Evolutionary conservation across 2,888 invertebrate species (phyloP).

Genomic region (Ormyrus rosae): DNA sequence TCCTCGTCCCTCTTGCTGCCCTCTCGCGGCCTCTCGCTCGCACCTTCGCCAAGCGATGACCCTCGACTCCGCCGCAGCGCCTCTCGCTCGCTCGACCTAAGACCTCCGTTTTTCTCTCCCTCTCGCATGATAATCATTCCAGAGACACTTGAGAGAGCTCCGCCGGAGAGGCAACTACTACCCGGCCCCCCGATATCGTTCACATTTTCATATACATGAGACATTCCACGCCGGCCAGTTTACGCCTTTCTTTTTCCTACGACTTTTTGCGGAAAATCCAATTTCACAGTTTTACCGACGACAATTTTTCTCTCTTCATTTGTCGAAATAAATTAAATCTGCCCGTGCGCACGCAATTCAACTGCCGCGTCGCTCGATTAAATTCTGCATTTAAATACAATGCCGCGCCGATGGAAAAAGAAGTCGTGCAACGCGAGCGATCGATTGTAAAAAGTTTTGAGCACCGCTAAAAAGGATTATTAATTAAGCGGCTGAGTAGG

Average conservation of each 20-base stretch:
- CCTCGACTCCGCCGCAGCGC: conserved; percentile 22
- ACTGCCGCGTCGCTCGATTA: background rate
- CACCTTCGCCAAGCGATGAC: conserved; percentile 43
- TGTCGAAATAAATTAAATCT: conserved; percentile 30
- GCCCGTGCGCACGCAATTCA: background rate
- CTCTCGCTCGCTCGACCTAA: conserved; percentile 48
- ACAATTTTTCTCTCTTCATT: conserved; percentile 27
- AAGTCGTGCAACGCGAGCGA: background rate
- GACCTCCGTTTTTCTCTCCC: conserved; percentile 54
- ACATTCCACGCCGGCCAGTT: conserved; percentile 40
- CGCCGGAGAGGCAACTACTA: background rate
- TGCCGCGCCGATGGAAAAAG: conserved; percentile 21
- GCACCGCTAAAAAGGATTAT: conserved; percentile 23
- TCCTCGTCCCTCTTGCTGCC: conserved; percentile 38
- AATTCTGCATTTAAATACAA: conserved; percentile 41
- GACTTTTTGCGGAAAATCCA: conserved; percentile 42
- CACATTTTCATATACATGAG: conserved; percentile 56
- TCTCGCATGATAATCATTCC: conserved; percentile 56
- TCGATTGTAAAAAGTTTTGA: conserved; percentile 1
- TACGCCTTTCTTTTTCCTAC: conserved; percentile 50
- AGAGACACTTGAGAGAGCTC: conserved; percentile 41
- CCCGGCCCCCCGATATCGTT: conserved; percentile 50
- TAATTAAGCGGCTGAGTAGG: conserved; percentile 35
- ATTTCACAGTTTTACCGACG: conserved; percentile 38
- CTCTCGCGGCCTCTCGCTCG: conserved; percentile 8